Evolutionary conservation across 2,113 vertebrate genomes (phyloP), one percentile per base, ranked within the genome.

Genomic region (Ivindomyrus marchei): DNA sequence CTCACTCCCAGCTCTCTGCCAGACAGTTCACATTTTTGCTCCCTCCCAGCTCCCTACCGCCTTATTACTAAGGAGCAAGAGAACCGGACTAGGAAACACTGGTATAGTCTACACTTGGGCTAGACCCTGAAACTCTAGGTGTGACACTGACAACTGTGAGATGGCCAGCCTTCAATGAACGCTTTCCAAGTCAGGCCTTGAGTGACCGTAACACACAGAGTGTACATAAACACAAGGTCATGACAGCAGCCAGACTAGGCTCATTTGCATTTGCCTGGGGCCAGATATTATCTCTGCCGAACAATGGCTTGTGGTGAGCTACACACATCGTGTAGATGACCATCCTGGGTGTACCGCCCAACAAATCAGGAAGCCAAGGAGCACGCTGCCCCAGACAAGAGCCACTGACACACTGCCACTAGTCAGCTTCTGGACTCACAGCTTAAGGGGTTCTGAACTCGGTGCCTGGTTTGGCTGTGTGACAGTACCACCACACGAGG

Each of bases 211-310:
- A 42, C 70, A 39, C 70, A 77, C 36, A 27, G 15, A 17, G 27
- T 9, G 3, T 36, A 66, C 56, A 88, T 56, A 42, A 39, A 56
- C 50, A 53, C 86, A 52, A 31, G 31, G 85, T 36, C 19, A 9
- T 86, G 83, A 66, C 52, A 52, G 42, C 45, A 90, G 46, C 85
- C 86, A 89, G 92, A 90, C 90, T 50, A 50, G 91, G 90, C n/a
- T 90, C 42, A 92, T 93, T 93, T 93, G 91, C 91, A 92, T 91
- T 90, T 74, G 24, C 89, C 88, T 88, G 5, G 49, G 70, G 39
- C 39, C 27, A 87, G 39, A 17, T 46, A 91, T 46, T 53, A 56
- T 42, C 6, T 19, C 17, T 27, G 66, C 83, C 24, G 49, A 83
- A 39, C 83, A 84, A 45, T 88, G 88, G 42, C 42, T 36, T 4